Conservation (phyloP, 2,888 invertebrate genomes). For the Pristionchus exspectatus region DNA sequence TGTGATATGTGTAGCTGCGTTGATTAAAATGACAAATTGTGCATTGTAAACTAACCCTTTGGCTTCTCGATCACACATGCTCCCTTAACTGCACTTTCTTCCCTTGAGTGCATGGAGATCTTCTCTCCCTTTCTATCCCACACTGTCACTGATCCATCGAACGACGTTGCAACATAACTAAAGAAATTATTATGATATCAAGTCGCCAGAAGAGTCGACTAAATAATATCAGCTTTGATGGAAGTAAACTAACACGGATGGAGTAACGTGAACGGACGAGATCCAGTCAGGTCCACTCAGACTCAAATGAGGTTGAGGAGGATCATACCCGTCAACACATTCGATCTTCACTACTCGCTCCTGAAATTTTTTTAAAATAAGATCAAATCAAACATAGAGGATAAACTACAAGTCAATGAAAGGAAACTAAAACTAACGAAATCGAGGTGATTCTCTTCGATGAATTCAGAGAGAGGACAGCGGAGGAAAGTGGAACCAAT, state of each 20-base stretch:
- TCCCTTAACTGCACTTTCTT: slow-evolving; percentile 46
- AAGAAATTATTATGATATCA: slow-evolving; percentile 28
- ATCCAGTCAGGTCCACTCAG: slow-evolving; percentile 98
- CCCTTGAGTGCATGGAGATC: slow-evolving; percentile 22
- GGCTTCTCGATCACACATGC: slow-evolving; percentile 23
- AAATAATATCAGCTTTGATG: background rate
- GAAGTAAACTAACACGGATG: slow-evolving; percentile 63
- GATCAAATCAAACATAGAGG: background rate
- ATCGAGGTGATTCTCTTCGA: slow-evolving; percentile 69
- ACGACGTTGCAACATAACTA: slow-evolving; percentile 75
- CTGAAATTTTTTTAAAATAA: slow-evolving; percentile 69
- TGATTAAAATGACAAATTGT: background rate
- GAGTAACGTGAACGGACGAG: slow-evolving; percentile 84
- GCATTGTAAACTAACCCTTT: background rate
- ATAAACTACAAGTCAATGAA: background rate
- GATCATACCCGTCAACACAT: slow-evolving; percentile 91
- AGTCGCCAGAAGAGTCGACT: no score
- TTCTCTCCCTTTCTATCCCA: slow-evolving; percentile 68
- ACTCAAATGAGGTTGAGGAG: slow-evolving; percentile 93
- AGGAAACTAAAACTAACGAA: slow-evolving; percentile 58
- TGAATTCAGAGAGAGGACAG: slow-evolving; percentile 71
- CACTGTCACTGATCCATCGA: slow-evolving; percentile 72
- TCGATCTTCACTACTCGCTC: slow-evolving; percentile 92
- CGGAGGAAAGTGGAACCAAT: slow-evolving; percentile 74
- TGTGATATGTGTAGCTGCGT: background rate